Percentiles rank a stretch among this genome's conserved stretches.
These are phyloP conservation scores for Eulithis prunata DNA, from an alignment of 2,888 invertebrate species.

Conservation along the genomic window DNA sequence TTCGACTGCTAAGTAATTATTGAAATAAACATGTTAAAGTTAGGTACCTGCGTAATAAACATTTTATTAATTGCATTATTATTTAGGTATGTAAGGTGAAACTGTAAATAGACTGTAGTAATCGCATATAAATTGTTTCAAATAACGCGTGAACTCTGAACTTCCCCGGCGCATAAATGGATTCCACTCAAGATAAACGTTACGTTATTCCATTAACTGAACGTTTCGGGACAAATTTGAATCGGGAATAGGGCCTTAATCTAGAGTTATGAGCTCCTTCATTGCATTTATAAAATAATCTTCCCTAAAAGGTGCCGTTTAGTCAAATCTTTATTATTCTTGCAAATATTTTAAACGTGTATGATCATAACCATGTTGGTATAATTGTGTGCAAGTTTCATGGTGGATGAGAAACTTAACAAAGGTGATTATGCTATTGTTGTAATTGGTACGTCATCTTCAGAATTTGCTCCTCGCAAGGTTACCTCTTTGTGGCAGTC, in stretches of 20 bases:
- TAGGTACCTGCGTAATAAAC: too few species aligned
- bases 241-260: slow-evolving; percentile 40
- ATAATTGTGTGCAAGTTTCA: slow-evolving; percentile 48
- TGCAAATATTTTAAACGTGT: not conserved
- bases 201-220: slow-evolving; percentile 42
- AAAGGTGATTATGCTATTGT: slow-evolving; percentile 66
- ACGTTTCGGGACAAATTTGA: slow-evolving; percentile 44
- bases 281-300: slow-evolving; percentile 36
- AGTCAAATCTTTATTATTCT: slow-evolving; percentile 28
- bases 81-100: not conserved
- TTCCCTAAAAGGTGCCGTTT: slow-evolving; percentile 33
- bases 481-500: slow-evolving; percentile 50
- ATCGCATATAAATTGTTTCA: slow-evolving; percentile 8
- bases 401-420: slow-evolving; percentile 57
- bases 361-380: not conserved
- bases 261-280: slow-evolving; percentile 37
- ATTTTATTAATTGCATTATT: too few species aligned
- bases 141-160: slow-evolving; percentile 35
- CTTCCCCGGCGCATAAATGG: slow-evolving; percentile 35
- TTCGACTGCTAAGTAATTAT: not conserved
- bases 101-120: not conserved
- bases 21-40: slow-evolving; percentile 6
- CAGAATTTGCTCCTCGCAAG: slow-evolving; percentile 60
- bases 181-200: slow-evolving; percentile 38
- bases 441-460: slow-evolving; percentile 56